A percentile compares a stretch with the other conserved stretches of the same genome.
Evolutionary conservation across 1,140 invertebrate species (phyloP).

Genomic region (Drosophila subpulchrella): DNA sequence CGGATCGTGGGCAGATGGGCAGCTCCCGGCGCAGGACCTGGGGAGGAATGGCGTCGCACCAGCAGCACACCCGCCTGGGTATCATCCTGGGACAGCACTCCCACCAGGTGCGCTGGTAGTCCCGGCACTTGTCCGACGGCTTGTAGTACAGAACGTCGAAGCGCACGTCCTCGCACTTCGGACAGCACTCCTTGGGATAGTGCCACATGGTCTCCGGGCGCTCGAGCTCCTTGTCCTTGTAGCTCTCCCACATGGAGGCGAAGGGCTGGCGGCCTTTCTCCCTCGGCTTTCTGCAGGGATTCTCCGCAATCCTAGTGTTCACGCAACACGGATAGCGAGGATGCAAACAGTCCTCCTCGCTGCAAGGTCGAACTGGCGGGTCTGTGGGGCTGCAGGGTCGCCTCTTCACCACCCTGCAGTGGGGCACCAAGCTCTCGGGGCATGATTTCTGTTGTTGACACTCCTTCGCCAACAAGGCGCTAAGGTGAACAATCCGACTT

Average conservation of each 20-base stretch:
- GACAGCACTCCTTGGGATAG: conserved; percentile 49
- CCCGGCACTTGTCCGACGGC: conserved; percentile 47
- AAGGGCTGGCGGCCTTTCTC: neutral
- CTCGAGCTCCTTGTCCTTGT: neutral
- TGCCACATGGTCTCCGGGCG: conserved; percentile 10
- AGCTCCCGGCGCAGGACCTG: conserved; percentile 13
- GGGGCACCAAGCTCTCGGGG: neutral
- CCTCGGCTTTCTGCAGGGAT: neutral
- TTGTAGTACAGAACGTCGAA: conserved; percentile 61
- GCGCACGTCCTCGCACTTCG: conserved; percentile 21
- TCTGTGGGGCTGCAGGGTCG: conserved; percentile 16
- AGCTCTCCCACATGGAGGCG: conserved; percentile 39
- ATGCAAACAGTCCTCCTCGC: conserved; percentile 8
- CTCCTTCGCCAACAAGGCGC: neutral
- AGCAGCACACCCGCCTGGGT: conserved; percentile 48
- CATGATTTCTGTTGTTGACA: neutral
- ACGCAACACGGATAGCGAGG: conserved; percentile 12
- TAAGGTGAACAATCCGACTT: neutral
- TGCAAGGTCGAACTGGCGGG: conserved; percentile 12
- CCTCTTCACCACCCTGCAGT: neutral
- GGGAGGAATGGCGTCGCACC: conserved; percentile 56
- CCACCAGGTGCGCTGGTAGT: conserved; percentile 70
- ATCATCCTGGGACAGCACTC: conserved; percentile 60
- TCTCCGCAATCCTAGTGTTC: neutral
- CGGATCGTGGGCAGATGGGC: conserved; percentile 14